Base-by-base conservation (phyloP, 2,888 invertebrate species). In the Candidula unifasciata region DNA sequence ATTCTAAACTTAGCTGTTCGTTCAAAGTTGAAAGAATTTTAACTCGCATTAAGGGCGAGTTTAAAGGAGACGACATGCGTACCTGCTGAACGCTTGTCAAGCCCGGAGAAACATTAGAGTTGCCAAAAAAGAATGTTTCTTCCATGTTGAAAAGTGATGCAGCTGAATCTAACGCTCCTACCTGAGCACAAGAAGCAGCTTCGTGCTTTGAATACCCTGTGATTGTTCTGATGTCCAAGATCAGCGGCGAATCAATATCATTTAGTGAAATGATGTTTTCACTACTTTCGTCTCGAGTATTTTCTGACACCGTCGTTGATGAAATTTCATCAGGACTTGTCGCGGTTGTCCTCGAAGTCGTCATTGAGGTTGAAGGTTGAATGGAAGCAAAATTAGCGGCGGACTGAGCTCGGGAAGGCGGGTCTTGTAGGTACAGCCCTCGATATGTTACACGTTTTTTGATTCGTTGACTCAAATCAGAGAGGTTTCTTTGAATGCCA, bases 371-470 rank as follows among this genome's bases (percentile, higher is more conserved):
- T 3, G 66, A 33, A 10, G 73, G 77, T n/a, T 71, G 33, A 37
- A 44, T 73, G 30, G 83, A 79, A 64, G 71, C 35, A 68, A 80
- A 80, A 64, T 85, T 85, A 68, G 82, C 82, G n/a, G 84, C 79
- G 64, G 82, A 84, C 35, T 86, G 84, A 5, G 84, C 82, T 30
- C 84, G 73, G 2, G 84, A 84, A 33, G 88, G 88, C 44, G 88
- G 87, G 54, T 88, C 88, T 64, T 88, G 81, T 54, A 86, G 57
- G 3, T 90, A 90, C 54, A 91, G 87, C 57, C 90, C 89, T 30
- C 97, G 96, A 91, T 97, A 95, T 79, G 97, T 97, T 85, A 97
- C 97, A 94, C 96, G 96, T 94, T 97, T 97, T 93, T 96, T 96
- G 91, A 96, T 96, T 93, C 97, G 95, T 93, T 96, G 96, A 88